Evolutionary conservation across 2,888 invertebrate species (phyloP).

Genomic region (Leptinotarsa haldemani): DNA sequence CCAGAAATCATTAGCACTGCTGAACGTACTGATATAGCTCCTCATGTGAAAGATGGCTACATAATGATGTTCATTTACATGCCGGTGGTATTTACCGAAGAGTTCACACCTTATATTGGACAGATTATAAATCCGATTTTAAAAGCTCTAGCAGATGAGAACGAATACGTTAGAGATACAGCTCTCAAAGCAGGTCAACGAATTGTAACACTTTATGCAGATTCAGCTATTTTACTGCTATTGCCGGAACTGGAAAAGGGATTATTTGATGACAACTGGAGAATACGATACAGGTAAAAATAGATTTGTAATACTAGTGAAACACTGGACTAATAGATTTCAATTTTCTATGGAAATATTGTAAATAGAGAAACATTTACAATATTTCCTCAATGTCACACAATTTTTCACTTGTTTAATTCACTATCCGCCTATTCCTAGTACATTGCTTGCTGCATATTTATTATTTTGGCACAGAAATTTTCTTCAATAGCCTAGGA

Average conservation of each 20-base stretch:
- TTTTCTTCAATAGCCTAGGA: too few species aligned
- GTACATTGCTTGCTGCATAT: too few species aligned
- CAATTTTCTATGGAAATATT: background rate
- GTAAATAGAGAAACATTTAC: too few species aligned
- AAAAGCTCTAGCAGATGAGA: slow-evolving; percentile 97
- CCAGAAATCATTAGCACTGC: slow-evolving; percentile 96
- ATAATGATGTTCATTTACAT: slow-evolving; percentile 99
- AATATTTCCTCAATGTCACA: background rate
- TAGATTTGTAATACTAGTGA: background rate
- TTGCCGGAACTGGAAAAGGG: slow-evolving; percentile 95
- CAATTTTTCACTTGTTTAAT: too few species aligned
- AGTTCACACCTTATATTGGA: slow-evolving; percentile 90
- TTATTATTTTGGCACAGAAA: too few species aligned
- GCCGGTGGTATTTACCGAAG: slow-evolving; percentile 95
- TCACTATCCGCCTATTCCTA: too few species aligned
- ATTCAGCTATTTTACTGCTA: slow-evolving; percentile 91
- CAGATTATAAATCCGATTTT: slow-evolving; percentile 97
- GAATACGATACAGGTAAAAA: slow-evolving; percentile 79
- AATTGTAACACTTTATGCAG: slow-evolving; percentile 96
- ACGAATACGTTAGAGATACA: slow-evolving; percentile 97
- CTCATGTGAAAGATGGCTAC: slow-evolving; percentile 99
- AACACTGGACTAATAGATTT: background rate
- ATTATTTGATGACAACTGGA: slow-evolving; percentile 98
- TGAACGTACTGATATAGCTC: slow-evolving; percentile 91
- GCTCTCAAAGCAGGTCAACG: slow-evolving; percentile 96